Conservation (phyloP, 1,140 invertebrate species). For the Trypoxylus dichotomus region DNA sequence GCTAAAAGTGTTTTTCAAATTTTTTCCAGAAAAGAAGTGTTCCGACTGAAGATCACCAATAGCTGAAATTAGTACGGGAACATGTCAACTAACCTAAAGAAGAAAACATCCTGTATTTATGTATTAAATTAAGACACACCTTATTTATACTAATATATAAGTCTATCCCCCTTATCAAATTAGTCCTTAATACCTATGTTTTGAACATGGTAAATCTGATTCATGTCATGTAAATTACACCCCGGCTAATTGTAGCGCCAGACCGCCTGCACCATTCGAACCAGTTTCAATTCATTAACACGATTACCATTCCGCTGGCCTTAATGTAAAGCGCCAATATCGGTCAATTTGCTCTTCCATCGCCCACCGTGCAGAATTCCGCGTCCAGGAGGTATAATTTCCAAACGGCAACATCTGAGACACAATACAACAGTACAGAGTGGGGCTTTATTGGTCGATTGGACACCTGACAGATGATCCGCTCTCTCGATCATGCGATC, state of each 20-base stretch:
- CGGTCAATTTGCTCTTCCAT: constrained; percentile 12
- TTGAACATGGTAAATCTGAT: not conserved
- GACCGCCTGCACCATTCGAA: not conserved
- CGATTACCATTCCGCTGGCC: constrained; percentile 7
- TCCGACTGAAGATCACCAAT: too few relatives aligned
- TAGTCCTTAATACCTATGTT: not conserved
- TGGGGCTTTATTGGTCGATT: not conserved
- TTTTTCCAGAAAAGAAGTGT: too few relatives aligned
- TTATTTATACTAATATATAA: too few relatives aligned
- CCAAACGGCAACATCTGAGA: constrained; percentile 12
- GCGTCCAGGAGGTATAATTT: not conserved
- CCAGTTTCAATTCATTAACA: constrained; percentile 14
- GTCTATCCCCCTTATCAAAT: not conserved
- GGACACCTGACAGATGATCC: not conserved
- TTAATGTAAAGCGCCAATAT: constrained; percentile 9
- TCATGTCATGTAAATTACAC: constrained; percentile 8
- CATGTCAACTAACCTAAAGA: too few relatives aligned
- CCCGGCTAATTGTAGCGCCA: not conserved
- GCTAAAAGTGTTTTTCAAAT: too few relatives aligned
- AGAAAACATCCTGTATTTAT: too few relatives aligned
- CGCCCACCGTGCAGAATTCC: not conserved
- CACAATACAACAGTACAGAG: not conserved
- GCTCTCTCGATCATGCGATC: not conserved
- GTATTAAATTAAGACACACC: too few relatives aligned
- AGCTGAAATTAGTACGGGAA: too few relatives aligned